Conservation (phyloP, 2,888 invertebrate genomes). For the Gasteruption jaculator region DNA sequence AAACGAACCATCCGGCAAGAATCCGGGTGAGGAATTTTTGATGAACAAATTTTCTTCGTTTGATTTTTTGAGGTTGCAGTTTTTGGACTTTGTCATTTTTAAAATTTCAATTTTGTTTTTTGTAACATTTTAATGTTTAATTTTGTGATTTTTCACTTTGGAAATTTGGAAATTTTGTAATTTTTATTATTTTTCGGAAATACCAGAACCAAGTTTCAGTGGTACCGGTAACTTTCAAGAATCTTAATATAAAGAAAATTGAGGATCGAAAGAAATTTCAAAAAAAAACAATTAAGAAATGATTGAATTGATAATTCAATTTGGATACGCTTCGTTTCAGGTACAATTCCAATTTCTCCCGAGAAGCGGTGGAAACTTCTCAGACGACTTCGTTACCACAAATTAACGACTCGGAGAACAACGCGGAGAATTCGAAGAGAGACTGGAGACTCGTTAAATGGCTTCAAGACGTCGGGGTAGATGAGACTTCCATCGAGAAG, state of each 20-base stretch:
- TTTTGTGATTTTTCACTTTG: not conserved
- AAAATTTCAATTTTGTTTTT: constrained; percentile 1
- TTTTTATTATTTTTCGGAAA: not conserved
- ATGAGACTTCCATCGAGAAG: constrained; percentile 63
- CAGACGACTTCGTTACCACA: constrained; percentile 36
- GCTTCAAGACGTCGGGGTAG: constrained; percentile 67
- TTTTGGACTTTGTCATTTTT: not conserved
- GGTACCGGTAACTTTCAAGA: too few species aligned
- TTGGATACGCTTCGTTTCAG: constrained; percentile 20
- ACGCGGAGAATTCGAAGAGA: constrained; percentile 33
- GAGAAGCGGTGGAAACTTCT: constrained; percentile 24
- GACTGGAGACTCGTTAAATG: constrained; percentile 67
- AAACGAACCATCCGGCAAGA: constrained; percentile 34
- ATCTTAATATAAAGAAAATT: too few species aligned
- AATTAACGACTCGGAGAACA: constrained; percentile 41
- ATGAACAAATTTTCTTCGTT: constrained; percentile 7
- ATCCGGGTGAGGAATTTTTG: constrained; percentile 34
- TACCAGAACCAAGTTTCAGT: constrained; percentile 7
- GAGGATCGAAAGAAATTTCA: too few species aligned
- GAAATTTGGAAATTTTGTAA: not conserved
- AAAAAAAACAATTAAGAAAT: not conserved
- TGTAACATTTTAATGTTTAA: constrained; percentile 7
- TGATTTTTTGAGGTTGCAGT: not conserved
- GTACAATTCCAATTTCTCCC: constrained; percentile 33
- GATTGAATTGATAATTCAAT: not conserved